Percentiles rank a stretch among this genome's conserved stretches.
phyloP scores from a whole-genome alignment of 2,888 invertebrate species.

The Drosophila robusta region DNA sequence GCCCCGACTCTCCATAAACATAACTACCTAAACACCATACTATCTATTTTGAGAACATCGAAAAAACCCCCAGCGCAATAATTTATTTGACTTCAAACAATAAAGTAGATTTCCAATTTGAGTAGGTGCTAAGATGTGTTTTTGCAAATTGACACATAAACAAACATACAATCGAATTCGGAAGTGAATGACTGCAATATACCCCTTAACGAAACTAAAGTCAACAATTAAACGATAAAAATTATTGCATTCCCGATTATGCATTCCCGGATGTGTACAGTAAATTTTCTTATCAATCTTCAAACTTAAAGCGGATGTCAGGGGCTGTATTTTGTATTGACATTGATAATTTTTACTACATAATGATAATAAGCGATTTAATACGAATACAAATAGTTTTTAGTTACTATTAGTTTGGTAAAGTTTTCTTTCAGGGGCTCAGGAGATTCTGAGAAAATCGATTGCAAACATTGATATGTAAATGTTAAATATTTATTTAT shows the following conservation, averaged over 20 bases:
- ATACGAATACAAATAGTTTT: too few species aligned
- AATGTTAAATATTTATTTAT: too few species aligned
- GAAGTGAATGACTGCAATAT: background rate
- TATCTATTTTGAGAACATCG: too few species aligned
- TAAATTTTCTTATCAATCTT: background rate
- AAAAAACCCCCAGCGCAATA: background rate
- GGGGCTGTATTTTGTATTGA: conserved; percentile 1
- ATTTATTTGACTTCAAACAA: background rate
- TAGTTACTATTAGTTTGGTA: too few species aligned
- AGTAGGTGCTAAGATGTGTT: background rate
- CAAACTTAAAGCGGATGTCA: conserved; percentile 1
- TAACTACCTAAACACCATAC: too few species aligned
- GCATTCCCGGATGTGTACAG: background rate
- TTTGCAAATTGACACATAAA: background rate
- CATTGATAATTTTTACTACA: conserved; percentile 7
- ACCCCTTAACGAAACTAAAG: background rate
- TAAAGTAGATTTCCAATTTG: background rate
- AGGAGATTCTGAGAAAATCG: too few species aligned
- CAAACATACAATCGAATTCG: background rate
- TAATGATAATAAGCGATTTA: too few species aligned
- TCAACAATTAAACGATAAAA: background rate
- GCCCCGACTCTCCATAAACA: too few species aligned
- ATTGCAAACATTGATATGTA: too few species aligned
- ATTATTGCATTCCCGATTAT: background rate
- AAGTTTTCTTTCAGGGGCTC: too few species aligned